These are phyloP conservation scores for Platerodrilus igneus DNA, from an alignment of 2,888 invertebrate genomes.

Conservation along the genomic window DNA sequence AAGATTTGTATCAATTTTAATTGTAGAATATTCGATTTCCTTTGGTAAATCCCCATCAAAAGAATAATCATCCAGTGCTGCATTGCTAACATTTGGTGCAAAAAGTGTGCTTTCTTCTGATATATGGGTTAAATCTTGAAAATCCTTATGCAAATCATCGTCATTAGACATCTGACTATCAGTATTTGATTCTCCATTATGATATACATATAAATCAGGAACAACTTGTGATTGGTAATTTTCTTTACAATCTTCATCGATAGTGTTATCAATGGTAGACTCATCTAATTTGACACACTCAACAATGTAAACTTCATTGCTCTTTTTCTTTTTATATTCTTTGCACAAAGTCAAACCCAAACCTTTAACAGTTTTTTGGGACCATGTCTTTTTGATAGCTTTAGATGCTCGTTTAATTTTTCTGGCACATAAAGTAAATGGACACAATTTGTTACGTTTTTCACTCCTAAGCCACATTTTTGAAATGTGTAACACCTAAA, in stretches of 20 bases:
- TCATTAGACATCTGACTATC: conserved; percentile 5
- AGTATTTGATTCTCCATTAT: conserved; percentile 8
- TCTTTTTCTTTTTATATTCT: conserved; percentile 20
- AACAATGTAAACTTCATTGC: conserved; percentile 17
- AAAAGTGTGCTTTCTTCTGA: conserved; percentile 11
- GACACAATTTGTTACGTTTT: conserved; percentile 55
- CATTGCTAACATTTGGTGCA: conserved; percentile 11
- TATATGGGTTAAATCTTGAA: conserved; percentile 4
- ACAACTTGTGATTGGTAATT: conserved; percentile 44
- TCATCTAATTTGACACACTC: conserved; percentile 14
- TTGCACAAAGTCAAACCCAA: conserved; percentile 32
- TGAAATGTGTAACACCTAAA: conserved; percentile 1
- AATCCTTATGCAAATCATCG: conserved; percentile 6
- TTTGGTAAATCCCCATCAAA: conserved; percentile 34
- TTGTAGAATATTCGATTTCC: conserved; percentile 43
- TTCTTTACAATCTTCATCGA: conserved; percentile 41
- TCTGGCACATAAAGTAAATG: conserved; percentile 37
- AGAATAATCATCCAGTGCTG: conserved; percentile 14
- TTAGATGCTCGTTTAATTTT: conserved; percentile 34
- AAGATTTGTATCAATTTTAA: conserved; percentile 38
- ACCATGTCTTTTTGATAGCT: conserved; percentile 34
- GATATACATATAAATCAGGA: conserved; percentile 38
- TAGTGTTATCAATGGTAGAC: conserved; percentile 10
- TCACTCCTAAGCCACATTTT: conserved; percentile 66
- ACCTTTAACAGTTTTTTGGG: conserved; percentile 32